phyloP scores from a whole-genome alignment of 2,797 vertebrate genomes.

The Falco naumanni region DNA sequence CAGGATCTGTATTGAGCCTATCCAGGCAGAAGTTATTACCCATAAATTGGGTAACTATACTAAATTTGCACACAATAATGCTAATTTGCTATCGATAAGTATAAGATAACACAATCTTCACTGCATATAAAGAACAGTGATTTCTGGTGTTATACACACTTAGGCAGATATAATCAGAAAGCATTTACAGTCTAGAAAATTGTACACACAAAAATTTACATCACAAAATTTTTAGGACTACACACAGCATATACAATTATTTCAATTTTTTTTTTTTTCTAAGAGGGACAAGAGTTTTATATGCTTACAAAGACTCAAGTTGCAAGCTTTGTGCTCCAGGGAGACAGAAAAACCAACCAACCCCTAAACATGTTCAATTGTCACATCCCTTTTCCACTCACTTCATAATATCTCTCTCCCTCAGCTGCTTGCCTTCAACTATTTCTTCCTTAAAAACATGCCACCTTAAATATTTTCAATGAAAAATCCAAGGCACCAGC shows the following conservation, averaged over 20 bases:
- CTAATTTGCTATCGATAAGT: neutral
- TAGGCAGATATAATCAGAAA: neutral
- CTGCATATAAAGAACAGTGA: fast-evolving
- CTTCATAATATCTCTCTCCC: neutral
- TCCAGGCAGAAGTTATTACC: neutral
- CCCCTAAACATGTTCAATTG: fast-evolving
- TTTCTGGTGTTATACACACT: neutral
- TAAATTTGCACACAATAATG: neutral
- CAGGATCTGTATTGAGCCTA: neutral
- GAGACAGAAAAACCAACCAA: neutral
- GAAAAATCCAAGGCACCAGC: neutral
- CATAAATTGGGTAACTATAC: neutral
- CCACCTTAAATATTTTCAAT: neutral
- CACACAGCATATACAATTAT: neutral
- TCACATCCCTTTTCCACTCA: neutral
- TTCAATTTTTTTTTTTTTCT: neutral
- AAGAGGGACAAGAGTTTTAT: neutral
- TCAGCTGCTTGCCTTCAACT: neutral
- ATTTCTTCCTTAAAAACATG: neutral
- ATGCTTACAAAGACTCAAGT: neutral
- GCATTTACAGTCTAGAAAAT: neutral
- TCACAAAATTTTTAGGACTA: neutral
- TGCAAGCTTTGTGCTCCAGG: neutral
- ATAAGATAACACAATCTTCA: neutral
- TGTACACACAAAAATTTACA: neutral